Percentiles rank a stretch among this genome's conserved stretches.
Conservation (phyloP, 1,140 invertebrate species). For the Tribolium madens region DNA sequence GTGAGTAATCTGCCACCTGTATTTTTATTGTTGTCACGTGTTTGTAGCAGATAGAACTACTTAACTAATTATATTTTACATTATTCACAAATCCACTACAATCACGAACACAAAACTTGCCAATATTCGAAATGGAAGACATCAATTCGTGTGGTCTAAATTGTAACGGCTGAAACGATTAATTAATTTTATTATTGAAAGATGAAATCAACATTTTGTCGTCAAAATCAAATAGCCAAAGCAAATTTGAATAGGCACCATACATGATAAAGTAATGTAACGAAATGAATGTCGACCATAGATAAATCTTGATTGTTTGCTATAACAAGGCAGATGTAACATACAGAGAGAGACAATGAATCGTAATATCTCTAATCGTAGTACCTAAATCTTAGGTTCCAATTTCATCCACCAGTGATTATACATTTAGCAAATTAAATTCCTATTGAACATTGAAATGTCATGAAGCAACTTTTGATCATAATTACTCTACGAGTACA, state of each 20-base stretch:
- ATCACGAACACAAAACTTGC: background rate
- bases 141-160: too few relatives aligned
- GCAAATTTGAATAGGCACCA: constrained; percentile 16
- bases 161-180: background rate
- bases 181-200: background rate
- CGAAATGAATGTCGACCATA: constrained; percentile 9
- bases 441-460: background rate
- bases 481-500: background rate
- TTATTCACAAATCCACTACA: too few relatives aligned
- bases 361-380: background rate
- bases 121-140: background rate
- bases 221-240: constrained; percentile 15
- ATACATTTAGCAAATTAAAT: background rate
- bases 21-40: too few relatives aligned
- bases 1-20: too few relatives aligned
- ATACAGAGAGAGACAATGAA: background rate
- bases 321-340: constrained; percentile 1
- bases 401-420: background rate
- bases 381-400: background rate
- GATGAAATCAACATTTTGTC: background rate
- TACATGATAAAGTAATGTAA: constrained; percentile 34
- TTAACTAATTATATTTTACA: too few relatives aligned
- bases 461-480: too few relatives aligned
- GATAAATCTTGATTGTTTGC: constrained; percentile 3
- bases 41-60: too few relatives aligned